These are phyloP conservation scores for Spodoptera frugiperda DNA, from an alignment of 1,140 invertebrate genomes.

Conservation along the genomic window DNA sequence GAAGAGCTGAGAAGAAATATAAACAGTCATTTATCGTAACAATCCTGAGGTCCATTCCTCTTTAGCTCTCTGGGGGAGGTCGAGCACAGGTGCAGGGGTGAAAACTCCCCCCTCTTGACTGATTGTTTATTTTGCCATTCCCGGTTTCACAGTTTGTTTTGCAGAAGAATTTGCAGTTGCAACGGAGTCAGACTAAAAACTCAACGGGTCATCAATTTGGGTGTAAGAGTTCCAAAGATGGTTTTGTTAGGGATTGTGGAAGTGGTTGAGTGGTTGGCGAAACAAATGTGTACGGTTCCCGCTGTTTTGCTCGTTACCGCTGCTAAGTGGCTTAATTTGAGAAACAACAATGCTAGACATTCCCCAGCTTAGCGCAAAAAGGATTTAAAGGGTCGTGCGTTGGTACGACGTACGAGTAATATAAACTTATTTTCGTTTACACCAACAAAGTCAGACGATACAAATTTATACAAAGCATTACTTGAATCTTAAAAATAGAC, in stretches of 20 bases:
- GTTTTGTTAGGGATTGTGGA: conserved; percentile 30
- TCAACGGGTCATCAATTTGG: conserved; percentile 42
- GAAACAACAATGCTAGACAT: conserved; percentile 12
- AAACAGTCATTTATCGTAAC: conserved; percentile 75
- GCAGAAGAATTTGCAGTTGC: conserved; percentile 66
- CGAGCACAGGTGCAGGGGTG: conserved; percentile 66
- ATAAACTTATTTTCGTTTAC: no score
- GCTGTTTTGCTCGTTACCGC: conserved; percentile 17
- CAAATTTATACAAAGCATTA: no score
- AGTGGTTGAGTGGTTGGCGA: background rate
- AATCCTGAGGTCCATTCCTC: conserved; percentile 68
- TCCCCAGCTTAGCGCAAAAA: background rate
- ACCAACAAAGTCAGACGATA: no score
- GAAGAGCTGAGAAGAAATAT: conserved; percentile 68
- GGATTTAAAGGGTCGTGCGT: no score
- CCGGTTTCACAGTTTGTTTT: conserved; percentile 65
- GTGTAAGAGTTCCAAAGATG: conserved; percentile 29
- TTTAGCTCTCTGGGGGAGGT: conserved; percentile 56
- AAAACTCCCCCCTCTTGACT: conserved; percentile 58
- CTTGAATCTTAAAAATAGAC: background rate
- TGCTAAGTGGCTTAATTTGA: conserved; percentile 16
- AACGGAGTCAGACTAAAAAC: conserved; percentile 44
- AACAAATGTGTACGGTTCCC: conserved; percentile 1
- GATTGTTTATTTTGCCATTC: conserved; percentile 71
- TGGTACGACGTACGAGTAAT: no score